These are phyloP conservation scores for Prenolepis imparis DNA, from an alignment of 2,888 invertebrate species.

Conservation along the genomic window DNA sequence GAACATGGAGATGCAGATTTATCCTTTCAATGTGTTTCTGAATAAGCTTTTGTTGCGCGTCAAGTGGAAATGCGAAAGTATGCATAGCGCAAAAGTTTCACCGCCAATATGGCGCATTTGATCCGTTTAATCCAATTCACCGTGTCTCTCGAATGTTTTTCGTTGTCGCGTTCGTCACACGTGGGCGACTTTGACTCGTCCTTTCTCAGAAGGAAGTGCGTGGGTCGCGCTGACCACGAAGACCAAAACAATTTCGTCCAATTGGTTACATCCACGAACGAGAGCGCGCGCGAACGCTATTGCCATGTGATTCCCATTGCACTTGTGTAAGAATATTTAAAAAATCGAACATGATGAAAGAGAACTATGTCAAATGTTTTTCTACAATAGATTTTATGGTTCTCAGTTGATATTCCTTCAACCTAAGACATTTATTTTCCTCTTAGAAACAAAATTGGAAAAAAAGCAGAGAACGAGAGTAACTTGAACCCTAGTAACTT, in stretches of 20 bases:
- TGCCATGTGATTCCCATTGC: slow-evolving; percentile 26
- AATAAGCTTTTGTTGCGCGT: slow-evolving; percentile 30
- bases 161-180: slow-evolving; percentile 30
- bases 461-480: not conserved
- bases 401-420: not conserved
- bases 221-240: slow-evolving; percentile 57
- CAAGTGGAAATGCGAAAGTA: slow-evolving; percentile 36
- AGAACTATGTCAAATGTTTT: not conserved
- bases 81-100: slow-evolving; percentile 22
- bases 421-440: not conserved
- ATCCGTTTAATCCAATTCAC: slow-evolving; percentile 45
- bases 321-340: not conserved
- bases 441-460: not conserved
- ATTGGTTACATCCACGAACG: slow-evolving; percentile 76
- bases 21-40: slow-evolving; percentile 37
- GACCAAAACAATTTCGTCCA: slow-evolving; percentile 68
- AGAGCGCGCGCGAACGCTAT: slow-evolving; percentile 22
- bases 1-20: slow-evolving; percentile 21
- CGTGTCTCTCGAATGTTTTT: slow-evolving; percentile 47
- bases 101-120: slow-evolving; percentile 37
- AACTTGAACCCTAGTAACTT: not conserved
- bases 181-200: slow-evolving; percentile 39
- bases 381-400: not conserved
- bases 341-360: slow-evolving; percentile 3
- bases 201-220: slow-evolving; percentile 66